Evolutionary conservation across 2,797 vertebrate species (phyloP).

Genomic region (Pseudochirops cupreus): DNA sequence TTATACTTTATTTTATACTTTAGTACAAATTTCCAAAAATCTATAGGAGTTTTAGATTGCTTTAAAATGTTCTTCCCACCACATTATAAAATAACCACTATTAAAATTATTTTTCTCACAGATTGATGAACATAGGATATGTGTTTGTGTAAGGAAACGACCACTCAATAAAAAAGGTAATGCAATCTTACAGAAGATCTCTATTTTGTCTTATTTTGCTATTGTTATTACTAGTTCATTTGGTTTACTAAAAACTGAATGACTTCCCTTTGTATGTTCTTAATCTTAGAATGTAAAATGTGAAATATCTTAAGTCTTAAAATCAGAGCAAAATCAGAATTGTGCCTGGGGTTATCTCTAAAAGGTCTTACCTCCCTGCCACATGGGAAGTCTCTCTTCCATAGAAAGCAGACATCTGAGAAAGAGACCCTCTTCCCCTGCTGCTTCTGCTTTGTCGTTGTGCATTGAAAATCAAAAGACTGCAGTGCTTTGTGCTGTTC

Average conservation of each 20-base stretch:
- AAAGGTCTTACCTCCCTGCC: neutral
- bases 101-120: slow-evolving; percentile 80
- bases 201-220: slow-evolving; percentile 60
- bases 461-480: neutral
- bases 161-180: slow-evolving; percentile 99
- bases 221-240: slow-evolving; percentile 32
- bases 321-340: neutral
- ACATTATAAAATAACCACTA: slow-evolving; percentile 34
- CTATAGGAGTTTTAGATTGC: slow-evolving; percentile 12
- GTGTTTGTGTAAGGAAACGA: slow-evolving; percentile 96
- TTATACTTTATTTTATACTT: neutral
- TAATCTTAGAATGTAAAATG: neutral
- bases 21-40: slow-evolving; percentile 44
- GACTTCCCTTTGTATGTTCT: slow-evolving; percentile 24
- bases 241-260: slow-evolving; percentile 43
- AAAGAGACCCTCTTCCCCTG: neutral
- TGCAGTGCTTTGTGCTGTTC: neutral
- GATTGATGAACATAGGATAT: slow-evolving; percentile 99
- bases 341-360: neutral
- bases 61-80: slow-evolving; percentile 38
- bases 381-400: neutral
- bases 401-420: neutral
- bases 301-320: neutral
- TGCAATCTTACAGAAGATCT: slow-evolving; percentile 39
- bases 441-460: neutral